These are phyloP conservation scores for Polydrusus cervinus DNA, from an alignment of 2,888 invertebrate species.

Conservation along the genomic window DNA sequence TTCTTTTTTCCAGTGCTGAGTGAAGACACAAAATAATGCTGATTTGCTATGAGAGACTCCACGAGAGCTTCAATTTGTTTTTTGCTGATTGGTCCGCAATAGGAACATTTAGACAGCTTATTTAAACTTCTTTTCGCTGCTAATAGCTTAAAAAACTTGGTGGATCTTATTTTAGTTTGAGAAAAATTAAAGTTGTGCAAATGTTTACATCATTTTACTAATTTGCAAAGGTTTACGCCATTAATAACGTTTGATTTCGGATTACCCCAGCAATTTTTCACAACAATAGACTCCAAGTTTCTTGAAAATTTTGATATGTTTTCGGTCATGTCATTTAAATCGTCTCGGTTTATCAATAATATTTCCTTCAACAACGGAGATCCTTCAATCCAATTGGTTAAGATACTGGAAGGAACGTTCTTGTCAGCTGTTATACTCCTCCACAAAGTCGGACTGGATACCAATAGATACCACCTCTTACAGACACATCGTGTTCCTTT, in stretches of 20 bases:
- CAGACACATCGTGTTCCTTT: constrained; percentile 56
- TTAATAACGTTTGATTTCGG: constrained; percentile 45
- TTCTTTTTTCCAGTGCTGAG: constrained; percentile 39
- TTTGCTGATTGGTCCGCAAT: constrained; percentile 53
- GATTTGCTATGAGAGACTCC: constrained; percentile 54
- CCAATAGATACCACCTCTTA: constrained; percentile 58
- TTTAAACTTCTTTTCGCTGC: constrained; percentile 21
- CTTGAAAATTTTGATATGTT: constrained; percentile 53
- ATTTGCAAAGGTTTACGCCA: constrained; percentile 54
- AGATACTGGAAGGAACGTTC: constrained; percentile 55
- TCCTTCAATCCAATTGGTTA: constrained; percentile 58
- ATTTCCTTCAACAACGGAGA: constrained; percentile 58
- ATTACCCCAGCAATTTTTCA: constrained; percentile 56
- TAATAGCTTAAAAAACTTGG: constrained; percentile 58
- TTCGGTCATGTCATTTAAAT: constrained; percentile 55
- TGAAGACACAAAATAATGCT: constrained; percentile 54
- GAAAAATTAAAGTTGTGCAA: constrained; percentile 56
- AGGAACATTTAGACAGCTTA: constrained; percentile 19
- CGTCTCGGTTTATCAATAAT: constrained; percentile 52
- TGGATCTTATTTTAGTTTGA: constrained; percentile 57
- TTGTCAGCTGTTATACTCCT: constrained; percentile 55
- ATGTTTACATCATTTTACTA: constrained; percentile 57
- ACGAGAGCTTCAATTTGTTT: constrained; percentile 58
- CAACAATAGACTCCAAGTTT: constrained; percentile 54
- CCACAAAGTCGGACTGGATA: constrained; percentile 58